Base-by-base conservation (phyloP, 1,140 invertebrate genomes). In the Neelides sp. region DNA sequence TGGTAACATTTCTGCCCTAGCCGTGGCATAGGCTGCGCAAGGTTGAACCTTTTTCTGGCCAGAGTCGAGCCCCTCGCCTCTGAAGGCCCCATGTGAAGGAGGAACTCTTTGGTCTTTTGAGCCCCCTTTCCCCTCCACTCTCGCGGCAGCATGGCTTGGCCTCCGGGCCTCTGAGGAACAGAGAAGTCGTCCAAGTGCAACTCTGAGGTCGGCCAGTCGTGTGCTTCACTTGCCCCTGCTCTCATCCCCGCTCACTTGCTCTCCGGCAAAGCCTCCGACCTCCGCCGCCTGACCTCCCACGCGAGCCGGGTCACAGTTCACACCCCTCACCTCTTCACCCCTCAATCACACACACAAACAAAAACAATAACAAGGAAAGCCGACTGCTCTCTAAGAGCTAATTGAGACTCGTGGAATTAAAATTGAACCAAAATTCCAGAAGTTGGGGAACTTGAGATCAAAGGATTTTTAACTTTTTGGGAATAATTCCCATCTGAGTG, bases 201-300 rank as follows among this genome's bases (percentile, higher is more conserved):
- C 56, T 58, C 44, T 58, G 44, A 58, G 56, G 56, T 58, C 56
- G 56, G 48, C 35, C 56, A 58, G 56, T 54, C 56, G 48, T 58
- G 51, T 58, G 51, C 52, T 54, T 54, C 27, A 49, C 46, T 54
- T 54, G 43, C 51, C 51, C 51, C 56, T 53, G 54, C 20, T 41
- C 51, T 44, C 42, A 50, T 37, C 28, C 37, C 45, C 52, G n/a
- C n/a, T n/a, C n/a, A n/a, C n/a, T n/a, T n/a, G n/a, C n/a, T 40
- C 37, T 40, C 37, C 17, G 19, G 17, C 17, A 19, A 10, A 13
- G 19, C 37, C 8, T 10, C 37, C 8, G 37, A 7, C 19, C 37
- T 19, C 17, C 37, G 8, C 37, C 17, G 17, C 17, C 17, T 8
- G 10, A 10, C 37, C 19, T 19, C 7, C 10, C 17, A 10, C n/a